Evolutionary conservation across 1,140 invertebrate genomes (phyloP), one percentile per base, ranked within the genome.

Genomic region (Zophobas atratus): DNA sequence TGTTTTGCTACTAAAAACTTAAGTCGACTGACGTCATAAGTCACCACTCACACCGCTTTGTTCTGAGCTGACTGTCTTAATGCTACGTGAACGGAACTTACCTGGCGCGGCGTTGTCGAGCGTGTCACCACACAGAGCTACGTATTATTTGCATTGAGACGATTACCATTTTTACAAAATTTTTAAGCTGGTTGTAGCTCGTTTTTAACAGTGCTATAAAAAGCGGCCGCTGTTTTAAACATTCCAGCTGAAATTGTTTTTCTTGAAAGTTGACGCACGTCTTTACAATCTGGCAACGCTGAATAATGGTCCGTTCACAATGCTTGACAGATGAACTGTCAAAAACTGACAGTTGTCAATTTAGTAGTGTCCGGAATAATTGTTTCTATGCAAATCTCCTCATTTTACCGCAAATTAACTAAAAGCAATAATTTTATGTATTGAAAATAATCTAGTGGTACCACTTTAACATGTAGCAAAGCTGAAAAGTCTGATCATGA

Each of bases 401-500:
- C 55, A 57, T 33, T 1, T 32, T 57, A 34, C 20, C 6, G n/a
- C 20, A 46, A 8, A 46, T 46, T 46, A 46, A 46, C 8, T 32
- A 2, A 4, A 53, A 20, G 20, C 4, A 53, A 2, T 2, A 53
- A 32, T 53, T 53, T 53, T 8, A 53, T 6, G 2, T 6, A 6
- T 6, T 2, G 4, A n/a, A 53, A 53, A 53, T 53, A 53, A 53
- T 8, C 49, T 6, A 53, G 33, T 57, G 35, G 35, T 57, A 34
- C 55, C 35, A 57, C 55, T 57, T 57, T 57, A 67, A 67, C 39
- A 67, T 67, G 60, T 67, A 67, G 60, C 60, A 1, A 1, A n/a
- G 32, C 36, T n/a, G 20, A 1, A 43, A 32, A 43, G 6, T 63
- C 36, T 38, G 57, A 67, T 43, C 49, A 88, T 82, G 80, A 90